Evolutionary conservation across 2,888 invertebrate species (phyloP), one percentile per base, ranked within the genome.

Genomic region (Oscheius onirici): DNA sequence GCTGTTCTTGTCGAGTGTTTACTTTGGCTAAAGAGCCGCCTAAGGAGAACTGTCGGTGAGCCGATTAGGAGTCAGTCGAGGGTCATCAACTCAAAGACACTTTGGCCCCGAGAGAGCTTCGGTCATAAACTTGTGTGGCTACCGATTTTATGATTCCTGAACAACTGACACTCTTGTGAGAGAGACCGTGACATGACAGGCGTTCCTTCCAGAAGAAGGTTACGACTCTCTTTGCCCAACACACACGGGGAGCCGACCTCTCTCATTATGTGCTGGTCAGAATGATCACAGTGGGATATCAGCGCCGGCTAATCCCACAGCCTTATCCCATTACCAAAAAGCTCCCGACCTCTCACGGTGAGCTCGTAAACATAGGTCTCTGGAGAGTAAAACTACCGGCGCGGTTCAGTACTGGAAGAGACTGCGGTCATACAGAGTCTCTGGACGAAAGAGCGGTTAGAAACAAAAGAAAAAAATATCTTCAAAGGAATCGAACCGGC

Each of bases 31-130:
- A 60, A 41, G 40, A 11, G 60, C 60, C 60, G 60, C 41, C 60
- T 60, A 22, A 28, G 63, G 28, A 26, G 52, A 44, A 68, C 57
- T 46, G 68, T 68, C 43, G 24, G 34, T 57, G 68, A 68, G 55
- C 68, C 68, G 68, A 68, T 68, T 68, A 69, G 69, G 46, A 69
- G 43, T 49, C 49, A 69, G 49, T 54, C 41, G 60, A 63, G 68
- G 28, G 68, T 24, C 44, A 26, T 69, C 24, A 17, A 15, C 11
- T 34, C 51, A 17, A 57, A 44, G 49, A 54, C 34, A 22, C 69
- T 52, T 44, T 63, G 26, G 58, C 51, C 63, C 63, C 17, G 67
- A 41, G 51, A 40, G 41, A 15, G 58, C 34, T 24, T 60, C 71
- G 58, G 41, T 24, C 26, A 61, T 46, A 61, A 61, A 61, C 24